These are phyloP conservation scores for Drosophila suboccidentalis DNA, from an alignment of 2,888 invertebrate genomes.

Conservation along the genomic window DNA sequence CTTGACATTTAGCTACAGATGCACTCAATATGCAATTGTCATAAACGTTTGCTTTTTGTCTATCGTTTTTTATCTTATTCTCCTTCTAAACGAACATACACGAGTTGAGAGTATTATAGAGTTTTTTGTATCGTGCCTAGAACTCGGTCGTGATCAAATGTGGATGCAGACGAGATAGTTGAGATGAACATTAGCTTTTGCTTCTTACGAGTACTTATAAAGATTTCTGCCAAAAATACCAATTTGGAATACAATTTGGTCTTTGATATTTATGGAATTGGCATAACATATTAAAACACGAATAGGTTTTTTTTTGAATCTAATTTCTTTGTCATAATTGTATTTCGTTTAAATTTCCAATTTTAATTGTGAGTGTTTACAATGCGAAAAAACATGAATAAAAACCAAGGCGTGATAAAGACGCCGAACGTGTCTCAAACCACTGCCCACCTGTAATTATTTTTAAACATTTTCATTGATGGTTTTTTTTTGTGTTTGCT, in stretches of 20 bases:
- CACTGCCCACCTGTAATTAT: slow-evolving; percentile 54
- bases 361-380: not conserved
- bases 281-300: not conserved
- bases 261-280: not conserved
- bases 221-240: not conserved
- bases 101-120: not conserved
- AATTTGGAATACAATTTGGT: not conserved
- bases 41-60: slow-evolving; percentile 54
- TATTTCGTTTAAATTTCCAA: not conserved
- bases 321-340: not conserved
- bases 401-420: slow-evolving; percentile 5
- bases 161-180: slow-evolving; percentile 7
- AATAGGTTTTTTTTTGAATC: not conserved
- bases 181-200: not conserved
- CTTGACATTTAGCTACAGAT: slow-evolving; percentile 67
- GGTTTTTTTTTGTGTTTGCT: slow-evolving; percentile 13
- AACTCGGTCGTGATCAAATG: slow-evolving; percentile 73
- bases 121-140: slow-evolving; percentile 27
- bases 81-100: not conserved
- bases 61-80: slow-evolving; percentile 6
- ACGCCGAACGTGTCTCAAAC: slow-evolving; percentile 29
- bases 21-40: slow-evolving; percentile 62
- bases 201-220: not conserved
- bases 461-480: slow-evolving; percentile 36
- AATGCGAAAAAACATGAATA: not conserved